These are phyloP conservation scores for Pantherophis vulpinus DNA, from an alignment of 2,797 vertebrate species.

Conservation along the genomic window DNA sequence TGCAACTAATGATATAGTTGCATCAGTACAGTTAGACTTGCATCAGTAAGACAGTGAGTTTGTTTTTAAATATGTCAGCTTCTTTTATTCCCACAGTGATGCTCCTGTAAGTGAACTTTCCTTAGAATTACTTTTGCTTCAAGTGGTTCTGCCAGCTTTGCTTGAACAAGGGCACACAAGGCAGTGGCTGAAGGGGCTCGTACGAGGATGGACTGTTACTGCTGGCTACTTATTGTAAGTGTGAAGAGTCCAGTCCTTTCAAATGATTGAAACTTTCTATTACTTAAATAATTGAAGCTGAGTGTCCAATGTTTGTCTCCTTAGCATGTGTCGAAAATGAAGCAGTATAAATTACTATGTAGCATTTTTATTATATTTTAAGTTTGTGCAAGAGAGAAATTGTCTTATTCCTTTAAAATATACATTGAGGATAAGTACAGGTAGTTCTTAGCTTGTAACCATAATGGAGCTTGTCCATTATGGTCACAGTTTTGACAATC, in stretches of 20 bases:
- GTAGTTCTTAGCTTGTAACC: background rate
- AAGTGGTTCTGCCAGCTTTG: slow-evolving; percentile 91
- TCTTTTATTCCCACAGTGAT: slow-evolving; percentile 68
- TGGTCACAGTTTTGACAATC: background rate
- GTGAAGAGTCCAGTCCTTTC: background rate
- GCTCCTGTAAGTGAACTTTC: slow-evolving; percentile 86
- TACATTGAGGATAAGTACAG: background rate
- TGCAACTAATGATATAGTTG: background rate
- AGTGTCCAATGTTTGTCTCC: background rate
- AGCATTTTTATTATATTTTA: background rate
- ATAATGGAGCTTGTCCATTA: background rate
- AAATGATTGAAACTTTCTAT: background rate
- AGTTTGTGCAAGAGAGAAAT: slow-evolving; percentile 7
- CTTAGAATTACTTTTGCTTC: slow-evolving; percentile 86
- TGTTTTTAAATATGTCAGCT: background rate
- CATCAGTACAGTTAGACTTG: background rate
- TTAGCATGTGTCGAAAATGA: background rate
- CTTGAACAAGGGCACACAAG: slow-evolving; percentile 90
- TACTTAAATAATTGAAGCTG: background rate
- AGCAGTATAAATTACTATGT: background rate
- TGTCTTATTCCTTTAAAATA: background rate
- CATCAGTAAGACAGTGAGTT: background rate
- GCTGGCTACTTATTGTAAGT: slow-evolving; percentile 92
- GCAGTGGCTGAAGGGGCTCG: slow-evolving; percentile 94
- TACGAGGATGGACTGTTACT: slow-evolving; percentile 92